Percentiles rank a stretch among this genome's conserved stretches.
These are phyloP conservation scores for Eupristina koningsbergeri DNA, from an alignment of 1,140 invertebrate genomes.

Conservation along the genomic window DNA sequence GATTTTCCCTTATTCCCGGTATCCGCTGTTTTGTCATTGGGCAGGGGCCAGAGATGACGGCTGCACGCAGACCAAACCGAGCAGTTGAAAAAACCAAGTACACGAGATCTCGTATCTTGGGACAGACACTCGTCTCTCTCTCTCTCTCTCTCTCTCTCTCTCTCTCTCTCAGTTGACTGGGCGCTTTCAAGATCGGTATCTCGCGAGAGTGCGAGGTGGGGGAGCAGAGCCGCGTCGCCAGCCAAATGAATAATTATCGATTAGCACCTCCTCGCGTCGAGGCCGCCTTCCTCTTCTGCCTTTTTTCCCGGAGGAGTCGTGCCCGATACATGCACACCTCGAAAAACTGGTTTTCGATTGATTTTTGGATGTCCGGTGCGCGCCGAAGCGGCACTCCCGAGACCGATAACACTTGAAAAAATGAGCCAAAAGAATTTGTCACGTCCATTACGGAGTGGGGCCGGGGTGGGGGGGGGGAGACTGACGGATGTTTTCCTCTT, in stretches of 20 bases:
- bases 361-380: slow-evolving; percentile 23
- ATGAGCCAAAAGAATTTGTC: slow-evolving; percentile 35
- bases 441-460: slow-evolving; percentile 26
- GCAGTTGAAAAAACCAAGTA: slow-evolving; percentile 40
- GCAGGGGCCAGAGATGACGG: slow-evolving; percentile 35
- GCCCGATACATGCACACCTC: not conserved
- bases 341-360: slow-evolving; percentile 47
- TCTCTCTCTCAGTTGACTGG: slow-evolving; percentile 29
- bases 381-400: slow-evolving; percentile 26
- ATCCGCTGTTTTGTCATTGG: slow-evolving; percentile 24
- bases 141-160: not conserved
- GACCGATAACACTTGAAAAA: slow-evolving; percentile 21
- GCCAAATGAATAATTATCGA: slow-evolving; percentile 65
- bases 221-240: slow-evolving; percentile 36
- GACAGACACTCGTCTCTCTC: slow-evolving; percentile 45
- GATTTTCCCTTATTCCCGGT: slow-evolving; percentile 30
- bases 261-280: slow-evolving; percentile 52
- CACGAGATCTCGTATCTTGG: slow-evolving; percentile 61
- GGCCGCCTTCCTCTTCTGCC: not conserved
- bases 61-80: slow-evolving; percentile 20
- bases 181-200: slow-evolving; percentile 62
- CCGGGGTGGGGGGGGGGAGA: not conserved
- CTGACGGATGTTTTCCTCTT: not conserved
- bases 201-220: not conserved
- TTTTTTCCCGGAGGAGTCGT: not conserved